Evolutionary conservation across 2,888 invertebrate genomes (phyloP), one percentile per base, ranked within the genome.

Genomic region (Latrodectus hesperus): DNA sequence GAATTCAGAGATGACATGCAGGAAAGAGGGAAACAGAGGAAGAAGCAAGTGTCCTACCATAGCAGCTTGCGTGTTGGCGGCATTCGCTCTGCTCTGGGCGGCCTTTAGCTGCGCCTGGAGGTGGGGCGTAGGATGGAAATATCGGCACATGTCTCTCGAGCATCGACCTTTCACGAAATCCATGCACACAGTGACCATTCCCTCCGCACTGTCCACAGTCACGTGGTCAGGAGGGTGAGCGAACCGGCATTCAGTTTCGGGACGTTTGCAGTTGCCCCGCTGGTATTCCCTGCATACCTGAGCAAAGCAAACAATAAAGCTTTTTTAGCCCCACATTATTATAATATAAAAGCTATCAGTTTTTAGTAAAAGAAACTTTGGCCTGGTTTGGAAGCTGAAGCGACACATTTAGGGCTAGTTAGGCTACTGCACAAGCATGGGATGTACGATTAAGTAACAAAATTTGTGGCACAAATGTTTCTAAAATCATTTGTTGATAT

Each of bases 91-190:
- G 91, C 92, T 92, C 96, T 97, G 97, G 90, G 91, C 91, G 95
- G 97, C 97, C 96, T 97, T 97, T 96, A 97, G 96, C 96, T 97
- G 97, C 95, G 96, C 96, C 96, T 97, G 97, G 95, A 98, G 97
- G 96, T 98, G 98, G 95, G 97, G 96, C 95, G 98, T 98, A 95
- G 98, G 98, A 96, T 98, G 98, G 96, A 98, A 98, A 97, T 98
- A 98, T 96, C 98, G 97, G 96, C 98, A 98, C 95, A 97, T 97
- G 95, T 98, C 97, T 95, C 98, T 97, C 95, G 96, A 96, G 96
- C 98, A 98, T 95, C 97, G 96, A 95, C 97, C 97, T 95, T 97
- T 97, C 95, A 98, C 96, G 95, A 97, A 98, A 96, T 98, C 98
- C 98, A 98, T 98, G 97, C 98, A 98, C 95, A 98, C 98, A 95